Evolutionary conservation across 1,140 invertebrate genomes (phyloP).

Genomic region (Anoplophora glabripennis): DNA sequence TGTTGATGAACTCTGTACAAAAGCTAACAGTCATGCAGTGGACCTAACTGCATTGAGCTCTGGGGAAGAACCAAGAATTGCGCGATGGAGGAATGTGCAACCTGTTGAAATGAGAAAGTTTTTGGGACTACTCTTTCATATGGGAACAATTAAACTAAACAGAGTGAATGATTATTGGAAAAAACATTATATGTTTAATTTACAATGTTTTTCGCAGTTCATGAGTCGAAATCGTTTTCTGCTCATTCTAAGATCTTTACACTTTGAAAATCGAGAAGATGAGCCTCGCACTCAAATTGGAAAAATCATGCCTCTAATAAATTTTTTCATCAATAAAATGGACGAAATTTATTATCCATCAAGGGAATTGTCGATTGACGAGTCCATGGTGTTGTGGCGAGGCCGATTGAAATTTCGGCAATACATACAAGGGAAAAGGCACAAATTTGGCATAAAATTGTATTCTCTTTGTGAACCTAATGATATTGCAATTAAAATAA

Average conservation of each 20-base stretch:
- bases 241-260: slow-evolving; percentile 18
- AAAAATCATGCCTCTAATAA: slow-evolving; percentile 23
- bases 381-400: slow-evolving; percentile 40
- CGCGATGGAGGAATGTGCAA: slow-evolving; percentile 1
- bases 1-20: neutral
- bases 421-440: slow-evolving; percentile 41
- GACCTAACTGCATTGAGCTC: neutral
- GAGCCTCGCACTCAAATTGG: slow-evolving; percentile 1
- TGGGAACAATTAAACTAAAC: slow-evolving; percentile 12
- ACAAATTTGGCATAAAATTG: slow-evolving; percentile 39
- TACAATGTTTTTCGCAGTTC: slow-evolving; percentile 9
- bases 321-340: slow-evolving; percentile 39
- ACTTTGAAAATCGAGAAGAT: slow-evolving; percentile 16
- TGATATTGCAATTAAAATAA: slow-evolving; percentile 24
- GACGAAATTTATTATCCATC: slow-evolving; percentile 27
- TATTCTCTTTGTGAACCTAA: slow-evolving; percentile 28
- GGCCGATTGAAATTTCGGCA: slow-evolving; percentile 39
- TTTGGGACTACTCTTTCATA: slow-evolving; percentile 17
- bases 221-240: slow-evolving; percentile 24
- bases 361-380: slow-evolving; percentile 35
- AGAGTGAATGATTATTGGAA: slow-evolving; percentile 19
- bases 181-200: slow-evolving; percentile 16
- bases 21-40: slow-evolving; percentile 2
- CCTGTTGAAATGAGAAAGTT: slow-evolving; percentile 7
- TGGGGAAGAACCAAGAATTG: slow-evolving; percentile 12